These are phyloP conservation scores for Formica aserva DNA, from an alignment of 2,888 invertebrate genomes.

Conservation along the genomic window DNA sequence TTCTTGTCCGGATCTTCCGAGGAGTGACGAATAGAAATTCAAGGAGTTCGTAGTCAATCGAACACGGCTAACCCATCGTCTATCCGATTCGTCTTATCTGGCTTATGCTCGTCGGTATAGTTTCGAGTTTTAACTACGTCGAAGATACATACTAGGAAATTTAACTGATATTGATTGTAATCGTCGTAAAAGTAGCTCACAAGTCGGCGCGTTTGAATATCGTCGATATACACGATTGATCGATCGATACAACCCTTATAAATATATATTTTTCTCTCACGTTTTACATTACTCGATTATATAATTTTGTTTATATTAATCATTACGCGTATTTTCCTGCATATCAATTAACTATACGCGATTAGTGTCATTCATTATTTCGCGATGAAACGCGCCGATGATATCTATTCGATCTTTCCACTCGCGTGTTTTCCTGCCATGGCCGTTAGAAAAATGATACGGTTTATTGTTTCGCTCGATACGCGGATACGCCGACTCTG, in stretches of 20 bases:
- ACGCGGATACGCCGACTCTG: neutral
- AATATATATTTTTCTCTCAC: too few relatives aligned
- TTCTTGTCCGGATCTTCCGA: conserved; percentile 33
- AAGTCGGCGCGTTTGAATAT: conserved; percentile 3
- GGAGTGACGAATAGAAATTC: conserved; percentile 54
- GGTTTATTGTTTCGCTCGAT: neutral
- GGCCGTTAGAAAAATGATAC: neutral
- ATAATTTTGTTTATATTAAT: neutral
- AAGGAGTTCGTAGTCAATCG: conserved; percentile 35
- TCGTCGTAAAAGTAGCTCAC: conserved; percentile 19
- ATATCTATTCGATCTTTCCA: conserved; percentile 7
- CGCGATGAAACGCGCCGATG: neutral
- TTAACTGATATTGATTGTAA: conserved; percentile 51
- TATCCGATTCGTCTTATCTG: conserved; percentile 13
- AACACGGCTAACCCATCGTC: conserved; percentile 24
- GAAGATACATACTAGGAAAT: conserved; percentile 44
- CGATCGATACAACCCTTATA: neutral
- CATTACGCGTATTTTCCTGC: too few relatives aligned
- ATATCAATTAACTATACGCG: conserved; percentile 2
- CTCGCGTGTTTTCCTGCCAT: neutral
- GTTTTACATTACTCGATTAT: neutral
- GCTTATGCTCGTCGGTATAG: conserved; percentile 35
- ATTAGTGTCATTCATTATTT: neutral
- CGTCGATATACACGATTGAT: neutral
- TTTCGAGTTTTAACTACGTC: conserved; percentile 29